Base-by-base conservation (phyloP, 2,888 invertebrate genomes). In the Teleogryllus oceanicus region DNA sequence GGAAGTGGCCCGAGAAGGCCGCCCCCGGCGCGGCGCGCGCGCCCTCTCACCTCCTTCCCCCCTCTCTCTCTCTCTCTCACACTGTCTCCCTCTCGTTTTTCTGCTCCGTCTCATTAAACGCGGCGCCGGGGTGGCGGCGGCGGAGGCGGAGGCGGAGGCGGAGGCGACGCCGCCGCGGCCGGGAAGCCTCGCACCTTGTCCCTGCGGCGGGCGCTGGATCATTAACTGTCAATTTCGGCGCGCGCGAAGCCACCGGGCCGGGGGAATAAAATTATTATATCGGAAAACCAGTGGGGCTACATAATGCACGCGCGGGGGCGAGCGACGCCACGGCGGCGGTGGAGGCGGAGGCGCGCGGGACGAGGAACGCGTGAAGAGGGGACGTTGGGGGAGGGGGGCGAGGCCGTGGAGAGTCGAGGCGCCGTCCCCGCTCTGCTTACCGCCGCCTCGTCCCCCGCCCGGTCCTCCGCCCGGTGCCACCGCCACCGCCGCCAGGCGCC, bases 181-280 rank as follows among this genome's bases (percentile, higher is more conserved):
- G 62, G n/a, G 62, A n/a, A 62, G 62, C 62, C 62, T 62, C 62
- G n/a, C 62, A 62, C 62, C 62, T 62, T 62, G 62, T 62, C 62
- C 16, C 62, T 13, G 62, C 62, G 13, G 16, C 13, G 62, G 62
- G 62, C 62, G 62, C 62, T 18, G 62, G 62, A 62, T 62, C 62
- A 62, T 62, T 62, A 62, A 62, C 62, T 62, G 62, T 62, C 62
- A 62, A 62, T 62, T 62, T 62, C 62, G n/a, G 16, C 62, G 62
- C 62, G 62, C 62, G n/a, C 62, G 62, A 62, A 62, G 62, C 62
- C 62, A 62, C 62, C 62, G 62, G 13, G 13, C 62, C 62, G 62
- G 62, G 62, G 62, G 62, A 62, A 62, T 62, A 62, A 62, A 62
- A 62, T 62, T 62, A 62, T 62, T 62, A 62, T 62, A 62, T 62